Evolutionary conservation across 2,888 invertebrate genomes (phyloP), one percentile per base, ranked within the genome.

Genomic region (Athetis lepigone): DNA sequence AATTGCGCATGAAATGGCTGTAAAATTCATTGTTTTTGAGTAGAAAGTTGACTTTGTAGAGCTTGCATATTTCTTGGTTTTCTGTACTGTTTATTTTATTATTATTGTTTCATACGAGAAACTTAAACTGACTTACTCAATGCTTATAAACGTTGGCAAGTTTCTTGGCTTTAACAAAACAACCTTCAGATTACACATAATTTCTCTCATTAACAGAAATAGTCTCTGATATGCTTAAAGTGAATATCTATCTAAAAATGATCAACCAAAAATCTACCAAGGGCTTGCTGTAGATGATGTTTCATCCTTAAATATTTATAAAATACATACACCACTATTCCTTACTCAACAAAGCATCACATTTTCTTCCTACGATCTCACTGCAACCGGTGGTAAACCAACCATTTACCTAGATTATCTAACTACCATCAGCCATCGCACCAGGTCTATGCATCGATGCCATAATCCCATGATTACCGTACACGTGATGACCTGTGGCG

Each of bases 401-500:
- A 37, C 16, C 25, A 29, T 40, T 29, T 29, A 63, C 66, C 18
- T 18, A 21, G n/a, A n/a, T 47, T 42, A 57, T 39, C 25, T 29
- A 25, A 37, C 40, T 9, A 50, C 23, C 6, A 57, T 36, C 9
- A 27, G 9, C 18, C 6, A 25, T 33, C 0, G n/a, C n/a, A 40
- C 16, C 25, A n/a, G n/a, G n/a, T n/a, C n/a, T n/a, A n/a, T n/a
- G n/a, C n/a, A n/a, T n/a, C n/a, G n/a, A n/a, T n/a, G n/a, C n/a
- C n/a, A n/a, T 58, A 6, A 25, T 4, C 11, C 59, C 25, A 72
- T 72, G 54, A 62, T 63, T 58, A 76, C 27, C 5, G 7, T 43
- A 21, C 57, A 72, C 64, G 68, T 71, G 56, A 68, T 55, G 63
- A 50, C 46, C 33, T 47, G 40, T 18, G 58, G 45, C 70, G 39